Evolutionary conservation across 2,113 vertebrate genomes (phyloP).

Genomic region (Cnemophilus loriae): DNA sequence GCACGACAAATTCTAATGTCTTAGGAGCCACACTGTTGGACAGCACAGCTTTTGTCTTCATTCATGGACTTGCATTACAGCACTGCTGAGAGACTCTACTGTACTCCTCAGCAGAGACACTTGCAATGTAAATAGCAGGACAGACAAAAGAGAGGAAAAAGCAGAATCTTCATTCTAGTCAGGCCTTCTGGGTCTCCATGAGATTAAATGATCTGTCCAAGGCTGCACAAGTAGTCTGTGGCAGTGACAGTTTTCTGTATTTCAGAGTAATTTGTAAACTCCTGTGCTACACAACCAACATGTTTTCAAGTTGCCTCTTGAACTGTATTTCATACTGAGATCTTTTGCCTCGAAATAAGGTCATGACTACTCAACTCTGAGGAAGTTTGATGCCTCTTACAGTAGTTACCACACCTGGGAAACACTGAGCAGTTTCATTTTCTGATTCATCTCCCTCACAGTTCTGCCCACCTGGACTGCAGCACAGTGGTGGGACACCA

Average conservation of each 20-base stretch:
- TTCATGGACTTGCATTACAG: neutral
- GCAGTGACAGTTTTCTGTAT: neutral
- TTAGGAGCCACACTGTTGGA: neutral
- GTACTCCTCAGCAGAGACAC: neutral
- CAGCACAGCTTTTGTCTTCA: neutral
- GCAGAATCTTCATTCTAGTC: neutral
- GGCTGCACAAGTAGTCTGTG: neutral
- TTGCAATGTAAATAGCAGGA: neutral
- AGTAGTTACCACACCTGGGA: neutral
- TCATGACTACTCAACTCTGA: neutral
- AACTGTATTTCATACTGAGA: neutral
- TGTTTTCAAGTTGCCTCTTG: neutral
- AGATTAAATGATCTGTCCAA: neutral
- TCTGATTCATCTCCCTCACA: neutral
- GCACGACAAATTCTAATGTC: neutral
- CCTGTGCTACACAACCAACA: neutral
- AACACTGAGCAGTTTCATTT: neutral
- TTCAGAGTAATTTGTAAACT: neutral
- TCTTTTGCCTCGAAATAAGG: neutral
- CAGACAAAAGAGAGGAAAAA: neutral
- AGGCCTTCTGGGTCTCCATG: neutral
- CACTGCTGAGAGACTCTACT: neutral
- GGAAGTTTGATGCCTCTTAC: neutral
- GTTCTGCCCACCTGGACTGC: neutral
- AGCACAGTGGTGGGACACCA: neutral